Conservation (phyloP, 2,797 vertebrate genomes). For the Aphelocoma californica region DNA sequence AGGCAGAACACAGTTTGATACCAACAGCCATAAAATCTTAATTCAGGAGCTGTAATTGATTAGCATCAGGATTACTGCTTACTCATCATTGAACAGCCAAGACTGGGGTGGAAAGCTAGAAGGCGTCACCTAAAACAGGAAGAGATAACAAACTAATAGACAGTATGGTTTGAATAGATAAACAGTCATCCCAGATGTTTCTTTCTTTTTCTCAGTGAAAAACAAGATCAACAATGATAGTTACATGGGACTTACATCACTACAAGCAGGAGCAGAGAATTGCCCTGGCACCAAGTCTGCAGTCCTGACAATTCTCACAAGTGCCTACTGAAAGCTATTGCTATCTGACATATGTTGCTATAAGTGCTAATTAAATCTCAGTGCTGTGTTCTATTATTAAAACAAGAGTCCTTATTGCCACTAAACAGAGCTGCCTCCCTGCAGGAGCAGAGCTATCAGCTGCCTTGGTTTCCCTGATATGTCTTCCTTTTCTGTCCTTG, state of each 20-base stretch:
- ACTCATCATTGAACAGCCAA: not conserved
- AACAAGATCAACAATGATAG: not conserved
- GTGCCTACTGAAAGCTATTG: slow-evolving; percentile 8
- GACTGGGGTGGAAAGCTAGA: not conserved
- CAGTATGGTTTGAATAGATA: not conserved
- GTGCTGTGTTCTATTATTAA: slow-evolving; percentile 48
- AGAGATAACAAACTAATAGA: not conserved
- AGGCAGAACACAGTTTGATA: not conserved
- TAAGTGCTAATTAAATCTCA: slow-evolving; percentile 52
- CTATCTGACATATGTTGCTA: slow-evolving; percentile 42
- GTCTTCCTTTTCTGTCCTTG: slow-evolving; percentile 2
- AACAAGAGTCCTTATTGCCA: slow-evolving; percentile 24
- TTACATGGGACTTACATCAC: not conserved
- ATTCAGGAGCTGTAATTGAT: not conserved
- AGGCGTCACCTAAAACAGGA: not conserved
- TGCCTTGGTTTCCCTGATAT: slow-evolving; percentile 38
- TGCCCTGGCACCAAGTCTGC: not conserved
- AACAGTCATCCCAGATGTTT: not conserved
- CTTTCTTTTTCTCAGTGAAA: not conserved
- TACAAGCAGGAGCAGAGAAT: not conserved
- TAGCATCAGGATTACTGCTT: not conserved
- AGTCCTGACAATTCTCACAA: not conserved
- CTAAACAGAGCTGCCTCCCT: slow-evolving; percentile 7
- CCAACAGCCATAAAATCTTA: not conserved
- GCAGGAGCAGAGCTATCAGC: slow-evolving; percentile 6